Base-by-base conservation (phyloP, 2,797 vertebrate species). In the Podarcis siculus region DNA sequence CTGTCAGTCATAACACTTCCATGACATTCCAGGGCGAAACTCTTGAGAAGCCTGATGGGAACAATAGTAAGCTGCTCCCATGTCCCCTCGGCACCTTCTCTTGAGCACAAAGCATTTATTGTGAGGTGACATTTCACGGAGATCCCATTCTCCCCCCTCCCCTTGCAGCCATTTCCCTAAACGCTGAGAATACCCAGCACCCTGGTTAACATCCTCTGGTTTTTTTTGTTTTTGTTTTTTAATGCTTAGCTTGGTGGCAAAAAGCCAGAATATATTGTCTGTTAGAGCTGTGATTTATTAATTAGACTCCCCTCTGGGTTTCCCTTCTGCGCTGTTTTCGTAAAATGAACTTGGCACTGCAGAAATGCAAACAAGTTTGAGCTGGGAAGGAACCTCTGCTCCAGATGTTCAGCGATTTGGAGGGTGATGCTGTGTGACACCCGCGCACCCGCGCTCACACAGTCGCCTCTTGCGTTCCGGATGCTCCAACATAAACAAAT, bases 41-140 rank as follows among this genome's bases (percentile, higher is more conserved):
- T 64, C 78, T 55, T 39, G 37, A 89, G 90, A 93, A 89, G 89
- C 85, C 86, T 93, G 89, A 92, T 8, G 92, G 93, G 92, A 92
- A 93, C 87, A 80, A 92, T 95, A 94, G 90, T 89, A 88, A 86
- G 82, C 23, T 19, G 76, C 71, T 91, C 83, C 89, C 55, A 78
- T 91, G 64, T 88, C 12, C 81, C 32, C 39, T 78, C 76, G 92
- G 9, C 84, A 82, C 92, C 90, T 94, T 91, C 85, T 91, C 83
- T 55, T 73, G 91, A 85, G 92, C 88, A 95, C 89, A 94, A 95
- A 95, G 93, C 94, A 88, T 77, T 92, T 90, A 90, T 87, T 96
- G 94, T 96, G 90, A 92, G 32, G 55, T 95, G 95, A 92, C 95
- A 94, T 96, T 96, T 96, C 92, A 88, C 91, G 69, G 79, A 89